Conservation (phyloP, 2,113 vertebrate species). For the Vimba vimba region DNA sequence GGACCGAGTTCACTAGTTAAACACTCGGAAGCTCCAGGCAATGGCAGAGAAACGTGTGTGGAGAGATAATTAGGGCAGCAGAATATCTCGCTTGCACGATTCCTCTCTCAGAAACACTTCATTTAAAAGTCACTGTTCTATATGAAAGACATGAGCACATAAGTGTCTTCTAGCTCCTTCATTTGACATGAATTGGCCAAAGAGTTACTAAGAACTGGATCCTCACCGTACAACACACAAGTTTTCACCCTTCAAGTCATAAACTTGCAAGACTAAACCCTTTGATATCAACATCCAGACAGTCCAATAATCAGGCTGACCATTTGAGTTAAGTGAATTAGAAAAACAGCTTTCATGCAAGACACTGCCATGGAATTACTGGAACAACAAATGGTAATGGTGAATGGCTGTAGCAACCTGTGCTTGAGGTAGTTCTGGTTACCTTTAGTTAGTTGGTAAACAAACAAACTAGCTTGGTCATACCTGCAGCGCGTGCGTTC, state of each 20-base stretch:
- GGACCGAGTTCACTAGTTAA: slow-evolving; percentile 1
- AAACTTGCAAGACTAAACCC: not conserved
- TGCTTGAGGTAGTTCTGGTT: not conserved
- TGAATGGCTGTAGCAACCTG: not conserved
- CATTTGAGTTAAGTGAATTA: not conserved
- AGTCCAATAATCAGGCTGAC: not conserved
- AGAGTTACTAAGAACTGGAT: not conserved
- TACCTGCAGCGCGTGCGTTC: not conserved
- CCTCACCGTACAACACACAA: not conserved
- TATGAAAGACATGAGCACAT: not conserved
- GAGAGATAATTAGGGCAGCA: not conserved
- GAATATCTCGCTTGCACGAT: not conserved
- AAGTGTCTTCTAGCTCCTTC: not conserved
- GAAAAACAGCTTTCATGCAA: not conserved
- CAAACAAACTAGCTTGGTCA: not conserved
- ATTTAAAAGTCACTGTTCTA: not conserved
- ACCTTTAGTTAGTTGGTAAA: too few species aligned
- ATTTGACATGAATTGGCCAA: slow-evolving; percentile 1
- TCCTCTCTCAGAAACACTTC: not conserved
- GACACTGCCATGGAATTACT: not conserved
- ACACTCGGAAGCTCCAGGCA: not conserved
- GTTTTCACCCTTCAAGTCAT: not conserved
- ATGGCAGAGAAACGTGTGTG: not conserved
- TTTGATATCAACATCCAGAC: not conserved
- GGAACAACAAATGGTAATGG: too few species aligned